These are phyloP conservation scores for Dryobates pubescens DNA, from an alignment of 2,797 vertebrate species.

Conservation along the genomic window DNA sequence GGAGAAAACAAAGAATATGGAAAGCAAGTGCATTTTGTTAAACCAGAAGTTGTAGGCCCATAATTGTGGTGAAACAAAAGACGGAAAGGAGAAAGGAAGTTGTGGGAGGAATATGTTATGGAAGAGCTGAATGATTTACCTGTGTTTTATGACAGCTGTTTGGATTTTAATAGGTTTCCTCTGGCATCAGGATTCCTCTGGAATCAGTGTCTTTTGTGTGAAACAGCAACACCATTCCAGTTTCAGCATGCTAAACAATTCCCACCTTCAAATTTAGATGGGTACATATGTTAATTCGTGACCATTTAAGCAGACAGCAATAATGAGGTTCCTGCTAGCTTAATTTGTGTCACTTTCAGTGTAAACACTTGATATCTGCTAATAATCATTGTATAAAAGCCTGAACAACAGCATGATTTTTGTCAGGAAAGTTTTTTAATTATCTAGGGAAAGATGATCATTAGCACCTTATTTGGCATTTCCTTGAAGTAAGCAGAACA, in stretches of 20 bases:
- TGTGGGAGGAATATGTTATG: background rate
- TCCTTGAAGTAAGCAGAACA: slow-evolving; percentile 29
- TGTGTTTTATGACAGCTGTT: background rate
- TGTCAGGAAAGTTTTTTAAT: slow-evolving; percentile 51
- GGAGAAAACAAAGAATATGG: background rate
- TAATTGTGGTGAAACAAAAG: background rate
- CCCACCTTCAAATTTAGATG: slow-evolving; percentile 49
- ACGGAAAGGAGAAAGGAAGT: background rate
- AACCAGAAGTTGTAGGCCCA: background rate
- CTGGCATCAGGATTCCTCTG: too few species aligned
- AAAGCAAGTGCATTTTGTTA: background rate
- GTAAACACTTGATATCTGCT: slow-evolving; percentile 57
- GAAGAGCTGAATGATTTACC: background rate
- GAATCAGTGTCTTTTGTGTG: background rate
- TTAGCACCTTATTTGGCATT: slow-evolving; percentile 47
- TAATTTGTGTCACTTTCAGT: slow-evolving; percentile 63
- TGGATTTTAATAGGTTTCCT: background rate
- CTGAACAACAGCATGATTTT: slow-evolving; percentile 48
- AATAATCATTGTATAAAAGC: slow-evolving; percentile 53
- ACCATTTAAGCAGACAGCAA: slow-evolving; percentile 38
- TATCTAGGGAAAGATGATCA: slow-evolving; percentile 17
- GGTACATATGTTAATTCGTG: slow-evolving; percentile 52
- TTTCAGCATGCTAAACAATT: slow-evolving; percentile 36
- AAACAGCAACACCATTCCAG: background rate
- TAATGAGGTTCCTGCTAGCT: slow-evolving; percentile 58